Evolutionary conservation across 2,113 vertebrate species (phyloP).

Genomic region (Ascaphus truei): DNA sequence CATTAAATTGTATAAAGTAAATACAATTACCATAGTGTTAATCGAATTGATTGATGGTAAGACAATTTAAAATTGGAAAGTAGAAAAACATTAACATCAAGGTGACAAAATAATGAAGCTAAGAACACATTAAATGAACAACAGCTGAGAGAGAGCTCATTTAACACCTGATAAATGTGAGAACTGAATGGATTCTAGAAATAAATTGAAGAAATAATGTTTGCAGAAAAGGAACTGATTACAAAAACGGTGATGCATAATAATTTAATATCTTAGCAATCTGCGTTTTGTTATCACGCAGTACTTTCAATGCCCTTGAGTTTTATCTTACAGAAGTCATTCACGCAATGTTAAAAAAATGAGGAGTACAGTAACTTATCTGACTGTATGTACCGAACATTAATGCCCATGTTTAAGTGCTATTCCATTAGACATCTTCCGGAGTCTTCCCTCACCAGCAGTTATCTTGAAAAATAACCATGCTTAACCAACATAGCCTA

Average conservation of each 20-base stretch:
- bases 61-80: constrained; percentile 8
- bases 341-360: constrained; percentile 20
- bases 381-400: too few species aligned
- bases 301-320: constrained; percentile 22
- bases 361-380: too few species aligned
- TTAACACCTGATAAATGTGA: constrained; percentile 27
- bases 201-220: background rate
- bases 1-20: too few species aligned
- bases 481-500: too few species aligned
- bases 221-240: background rate
- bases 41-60: constrained; percentile 13
- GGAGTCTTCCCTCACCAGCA: too few species aligned
- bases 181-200: background rate
- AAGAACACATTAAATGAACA: constrained; percentile 7
- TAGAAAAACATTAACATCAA: constrained; percentile 19
- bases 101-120: constrained; percentile 7
- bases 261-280: constrained; percentile 21
- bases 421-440: too few species aligned
- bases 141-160: constrained; percentile 1
- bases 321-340: constrained; percentile 5
- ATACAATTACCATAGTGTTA: background rate
- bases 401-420: too few species aligned
- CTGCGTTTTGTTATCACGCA: constrained; percentile 7
- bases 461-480: too few species aligned
- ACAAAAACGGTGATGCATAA: background rate